Base-by-base conservation (phyloP, 2,797 vertebrate species). In the Coregonus suidteri region DNA sequence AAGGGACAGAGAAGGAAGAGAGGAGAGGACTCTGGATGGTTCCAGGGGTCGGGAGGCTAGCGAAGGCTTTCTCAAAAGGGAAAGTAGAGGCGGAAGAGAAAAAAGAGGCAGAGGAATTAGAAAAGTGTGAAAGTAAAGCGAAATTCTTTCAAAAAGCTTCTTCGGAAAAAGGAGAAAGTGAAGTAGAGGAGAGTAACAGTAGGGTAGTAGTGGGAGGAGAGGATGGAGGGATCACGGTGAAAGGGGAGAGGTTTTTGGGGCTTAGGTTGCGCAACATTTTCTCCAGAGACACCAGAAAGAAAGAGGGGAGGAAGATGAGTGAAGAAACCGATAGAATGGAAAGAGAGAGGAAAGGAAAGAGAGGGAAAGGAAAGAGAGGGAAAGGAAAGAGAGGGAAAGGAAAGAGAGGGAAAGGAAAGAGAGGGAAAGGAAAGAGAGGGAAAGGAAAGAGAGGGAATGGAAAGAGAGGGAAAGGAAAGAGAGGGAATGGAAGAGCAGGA, bases 1-100 rank as follows among this genome's bases (percentile, higher is more conserved):
- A 90, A 59, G 87, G 83, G 86, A 76, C 85, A n/a, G 78, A 89
- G 4, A 54, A 5, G 65, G 77, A 75, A 34, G 79, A 74, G 18
- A 68, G 30, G 30, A 89, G 72, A 71, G 69, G 0, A 30, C 64
- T 66, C 0, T 66, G 74, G 75, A 84, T 16, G 41, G 5, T 79
- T 0, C 66, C 80, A 0, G 74, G 72, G 16, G 76, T 88, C 1
- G 52, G 6, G 0, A 81, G 74, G 70, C 6, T 79, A 20, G 34
- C 74, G 7, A 84, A 78, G 35, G n/a, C 74, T 31, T 81, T 87
- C 34, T 84, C 79, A 4, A 83, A 82, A 79, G 74, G 14, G 7
- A 81, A 84, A 6, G 1, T 0, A 0, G 73, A 78, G 9, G 52
- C 7, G 0, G 70, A 54, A 47, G 59, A 62, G 30, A 79, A 84